A percentile compares a stretch with the other conserved stretches of the same genome.
Evolutionary conservation across 2,888 invertebrate species (phyloP).

Genomic region (Caenorhabditis imperialis): DNA sequence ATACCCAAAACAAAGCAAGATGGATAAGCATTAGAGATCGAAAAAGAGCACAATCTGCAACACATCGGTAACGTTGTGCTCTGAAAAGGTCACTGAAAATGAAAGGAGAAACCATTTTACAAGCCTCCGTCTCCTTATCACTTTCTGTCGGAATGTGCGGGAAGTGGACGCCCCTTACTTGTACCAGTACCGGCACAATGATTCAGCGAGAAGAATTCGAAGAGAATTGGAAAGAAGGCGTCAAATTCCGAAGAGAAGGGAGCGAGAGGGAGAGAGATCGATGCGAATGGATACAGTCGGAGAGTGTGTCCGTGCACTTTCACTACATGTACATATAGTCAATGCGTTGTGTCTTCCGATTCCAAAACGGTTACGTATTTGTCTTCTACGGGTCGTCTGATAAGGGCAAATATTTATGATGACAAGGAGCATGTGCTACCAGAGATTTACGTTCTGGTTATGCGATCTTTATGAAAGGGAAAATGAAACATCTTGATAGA

Average conservation of each 20-base stretch:
- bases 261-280: slow-evolving; percentile 11
- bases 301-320: slow-evolving; percentile 32
- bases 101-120: slow-evolving; percentile 35
- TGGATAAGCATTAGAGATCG: no score
- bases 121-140: slow-evolving; percentile 18
- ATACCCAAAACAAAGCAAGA: no score
- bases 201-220: neutral
- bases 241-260: neutral
- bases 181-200: slow-evolving; percentile 6
- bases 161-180: slow-evolving; percentile 7
- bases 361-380: no score
- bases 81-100: slow-evolving; percentile 33
- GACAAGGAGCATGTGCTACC: no score
- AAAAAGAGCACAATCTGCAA: no score
- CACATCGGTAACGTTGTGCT: no score
- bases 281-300: slow-evolving; percentile 15
- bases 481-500: slow-evolving; percentile 2
- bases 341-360: slow-evolving; percentile 6
- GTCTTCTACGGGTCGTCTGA: slow-evolving; percentile 25
- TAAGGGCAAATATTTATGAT: slow-evolving; percentile 41
- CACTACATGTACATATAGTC: slow-evolving; percentile 38
- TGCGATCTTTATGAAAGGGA: slow-evolving; percentile 28
- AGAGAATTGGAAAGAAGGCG: neutral
- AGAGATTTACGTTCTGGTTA: no score
- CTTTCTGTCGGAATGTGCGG: slow-evolving; percentile 13